phyloP scores from a whole-genome alignment of 2,113 vertebrate species.

The Sinocyclocheilus rhinocerous region DNA sequence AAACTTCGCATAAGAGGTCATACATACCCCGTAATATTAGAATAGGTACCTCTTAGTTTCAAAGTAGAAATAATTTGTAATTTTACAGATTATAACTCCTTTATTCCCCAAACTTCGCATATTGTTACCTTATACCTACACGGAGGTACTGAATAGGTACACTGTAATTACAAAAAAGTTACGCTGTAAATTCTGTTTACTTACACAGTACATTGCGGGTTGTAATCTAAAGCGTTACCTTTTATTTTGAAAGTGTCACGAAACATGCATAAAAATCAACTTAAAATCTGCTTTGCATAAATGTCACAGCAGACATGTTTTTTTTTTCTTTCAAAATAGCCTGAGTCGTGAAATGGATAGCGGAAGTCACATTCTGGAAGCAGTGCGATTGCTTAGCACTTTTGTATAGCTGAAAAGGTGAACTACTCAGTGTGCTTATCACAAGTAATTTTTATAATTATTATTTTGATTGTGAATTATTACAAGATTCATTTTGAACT shows the following conservation, averaged over 20 bases:
- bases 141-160: too few relatives aligned
- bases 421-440: neutral
- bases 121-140: too few relatives aligned
- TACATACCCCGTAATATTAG: too few relatives aligned
- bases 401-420: neutral
- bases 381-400: neutral
- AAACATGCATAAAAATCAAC: neutral
- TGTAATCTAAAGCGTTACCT: too few relatives aligned
- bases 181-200: too few relatives aligned
- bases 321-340: neutral
- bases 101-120: too few relatives aligned
- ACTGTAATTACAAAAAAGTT: too few relatives aligned
- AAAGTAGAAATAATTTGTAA: too few relatives aligned
- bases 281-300: neutral
- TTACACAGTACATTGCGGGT: too few relatives aligned
- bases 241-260: neutral
- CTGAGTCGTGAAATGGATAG: neutral
- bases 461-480: neutral
- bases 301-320: neutral
- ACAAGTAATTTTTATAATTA: neutral
- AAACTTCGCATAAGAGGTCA: too few relatives aligned
- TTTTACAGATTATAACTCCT: too few relatives aligned
- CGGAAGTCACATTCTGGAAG: neutral
- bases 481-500: neutral
- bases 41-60: too few relatives aligned